Base-by-base conservation (phyloP, 2,888 invertebrate genomes). In the Agrochola lota region DNA sequence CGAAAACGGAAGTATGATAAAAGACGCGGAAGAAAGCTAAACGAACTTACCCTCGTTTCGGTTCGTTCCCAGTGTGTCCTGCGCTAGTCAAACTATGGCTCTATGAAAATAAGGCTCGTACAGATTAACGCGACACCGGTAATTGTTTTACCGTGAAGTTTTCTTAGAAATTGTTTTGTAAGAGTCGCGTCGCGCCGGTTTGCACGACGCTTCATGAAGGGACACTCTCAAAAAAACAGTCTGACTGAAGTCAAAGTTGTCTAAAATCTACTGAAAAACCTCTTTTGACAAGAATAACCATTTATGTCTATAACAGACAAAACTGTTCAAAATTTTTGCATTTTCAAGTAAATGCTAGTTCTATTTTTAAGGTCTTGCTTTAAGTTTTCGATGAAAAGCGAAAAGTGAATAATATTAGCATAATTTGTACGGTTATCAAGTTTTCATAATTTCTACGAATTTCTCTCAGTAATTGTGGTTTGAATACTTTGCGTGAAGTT, bases 371-470 rank as follows among this genome's bases (percentile, higher is more conserved):
- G 0, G 52, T 59, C 17, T 12, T 12, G 64, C 9, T 52, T 17
- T 11, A 26, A 80, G 17, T 72, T 72, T 68, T 68, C 67, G 0
- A 23, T 68, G 23, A 23, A 57, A 71, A 78, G 64, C 59, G 59
- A 52, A 68, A 74, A 17, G 5, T 59, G 57, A 64, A 78, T 78
- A 59, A 66, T 11, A 79, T 79, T 72, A 40, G 23, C 66, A 79
- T 79, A 80, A 72, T 60, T 72, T 80, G 23, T 64, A 30, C 62
- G 26, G 8, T 43, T 2, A 5, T 26, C 66, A 78, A 78, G 71
- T 72, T 60, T 72, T 60, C 59, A 66, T 72, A 72, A 79, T 79
- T 66, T 46, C 64, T 30, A 46, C 23, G 59, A 74, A 70, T 46
- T 80, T 74, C 74, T 74, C 74, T 80, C 35, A 26, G 6, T 6